Evolutionary conservation across 64 coral and sea anemone genomes (phyloP).

Genomic region (Montipora efflorescens): DNA sequence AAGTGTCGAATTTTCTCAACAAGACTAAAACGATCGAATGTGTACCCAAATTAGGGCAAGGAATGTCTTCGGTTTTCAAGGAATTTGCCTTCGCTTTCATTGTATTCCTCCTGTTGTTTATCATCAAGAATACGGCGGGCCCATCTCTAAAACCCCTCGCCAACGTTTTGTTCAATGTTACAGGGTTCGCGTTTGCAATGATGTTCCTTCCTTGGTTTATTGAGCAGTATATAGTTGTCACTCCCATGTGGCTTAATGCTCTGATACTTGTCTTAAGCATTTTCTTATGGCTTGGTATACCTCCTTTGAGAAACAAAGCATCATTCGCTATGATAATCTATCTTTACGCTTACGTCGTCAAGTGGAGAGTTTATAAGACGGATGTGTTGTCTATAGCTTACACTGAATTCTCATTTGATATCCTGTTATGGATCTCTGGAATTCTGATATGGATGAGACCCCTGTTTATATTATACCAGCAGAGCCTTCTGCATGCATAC

Average conservation of each 20-base stretch:
- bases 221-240: constrained; percentile 67
- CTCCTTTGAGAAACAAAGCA: constrained; percentile 57
- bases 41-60: constrained; percentile 6
- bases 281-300: constrained; percentile 75
- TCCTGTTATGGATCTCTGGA: constrained; percentile 55
- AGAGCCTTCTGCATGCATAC: constrained; percentile 52
- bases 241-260: constrained; percentile 65
- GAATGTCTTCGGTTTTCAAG: constrained; percentile 2
- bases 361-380: constrained; percentile 83
- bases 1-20: background rate
- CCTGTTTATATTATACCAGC: constrained; percentile 46
- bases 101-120: constrained; percentile 2
- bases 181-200: constrained; percentile 29
- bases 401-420: background rate
- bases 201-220: constrained; percentile 71
- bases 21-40: background rate
- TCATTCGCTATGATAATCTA: constrained; percentile 59
- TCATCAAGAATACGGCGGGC: background rate
- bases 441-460: constrained; percentile 66
- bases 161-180: background rate
- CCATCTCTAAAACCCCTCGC: constrained; percentile 13
- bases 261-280: constrained; percentile 64
- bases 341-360: constrained; percentile 65
- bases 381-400: background rate
- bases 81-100: constrained; percentile 3